Conservation (phyloP, 2,113 vertebrate species). For the Saccopteryx leptura region DNA sequence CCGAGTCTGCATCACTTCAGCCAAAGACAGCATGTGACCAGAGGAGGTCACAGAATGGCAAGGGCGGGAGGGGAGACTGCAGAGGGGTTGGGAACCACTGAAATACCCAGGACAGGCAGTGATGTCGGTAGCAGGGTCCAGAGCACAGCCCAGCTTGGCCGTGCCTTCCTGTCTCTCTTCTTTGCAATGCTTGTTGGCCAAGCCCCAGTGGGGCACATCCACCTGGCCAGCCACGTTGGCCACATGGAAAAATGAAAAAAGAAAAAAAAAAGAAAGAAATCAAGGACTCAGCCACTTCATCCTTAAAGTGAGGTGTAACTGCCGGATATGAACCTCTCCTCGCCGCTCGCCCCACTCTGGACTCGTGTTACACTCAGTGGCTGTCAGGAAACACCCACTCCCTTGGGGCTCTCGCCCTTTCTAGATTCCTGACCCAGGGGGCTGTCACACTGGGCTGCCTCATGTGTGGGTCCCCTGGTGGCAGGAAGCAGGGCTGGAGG, state of each 20-base stretch:
- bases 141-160: too few relatives aligned
- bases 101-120: accelerated
- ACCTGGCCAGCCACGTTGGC: background rate
- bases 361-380: too few relatives aligned
- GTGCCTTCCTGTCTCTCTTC: background rate
- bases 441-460: background rate
- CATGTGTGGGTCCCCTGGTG: accelerated
- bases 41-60: accelerated
- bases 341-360: background rate
- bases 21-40: accelerated
- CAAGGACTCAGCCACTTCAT: background rate
- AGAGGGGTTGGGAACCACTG: too few relatives aligned
- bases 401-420: accelerated
- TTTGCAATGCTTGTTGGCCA: too few relatives aligned
- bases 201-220: accelerated
- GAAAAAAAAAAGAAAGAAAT: too few relatives aligned
- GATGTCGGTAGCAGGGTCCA: too few relatives aligned
- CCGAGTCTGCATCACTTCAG: background rate
- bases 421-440: accelerated
- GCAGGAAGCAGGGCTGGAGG: accelerated
- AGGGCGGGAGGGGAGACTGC: background rate
- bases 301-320: too few relatives aligned
- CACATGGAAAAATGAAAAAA: accelerated
- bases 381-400: background rate
- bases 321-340: background rate